Percentiles rank a stretch among this genome's conserved stretches.
Evolutionary conservation across 2,113 vertebrate species (phyloP).

Genomic region (Pteruthius melanotis): DNA sequence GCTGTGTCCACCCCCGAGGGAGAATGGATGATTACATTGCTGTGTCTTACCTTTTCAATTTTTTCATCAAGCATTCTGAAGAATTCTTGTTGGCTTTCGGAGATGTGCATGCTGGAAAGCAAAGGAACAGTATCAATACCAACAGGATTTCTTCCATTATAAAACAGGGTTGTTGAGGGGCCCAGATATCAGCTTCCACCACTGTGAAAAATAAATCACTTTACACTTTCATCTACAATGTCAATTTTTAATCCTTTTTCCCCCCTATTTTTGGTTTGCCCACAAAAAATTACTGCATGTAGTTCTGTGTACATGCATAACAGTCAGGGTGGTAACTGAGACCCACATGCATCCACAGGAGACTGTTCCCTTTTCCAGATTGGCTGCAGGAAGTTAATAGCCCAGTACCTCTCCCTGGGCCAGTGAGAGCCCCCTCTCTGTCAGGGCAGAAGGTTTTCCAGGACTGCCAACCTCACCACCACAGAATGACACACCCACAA

Average conservation of each 20-base stretch:
- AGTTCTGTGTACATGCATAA: neutral
- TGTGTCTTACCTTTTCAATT: conserved; percentile 90
- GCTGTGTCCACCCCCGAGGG: no score
- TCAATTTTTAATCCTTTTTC: neutral
- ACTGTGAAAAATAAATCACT: neutral
- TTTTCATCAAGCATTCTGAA: conserved; percentile 99
- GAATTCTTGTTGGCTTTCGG: conserved; percentile 99
- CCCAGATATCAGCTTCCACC: neutral
- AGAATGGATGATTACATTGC: fast-evolving
- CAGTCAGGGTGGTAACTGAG: neutral
- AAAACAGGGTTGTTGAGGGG: neutral
- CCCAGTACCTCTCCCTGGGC: neutral
- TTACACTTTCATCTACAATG: neutral
- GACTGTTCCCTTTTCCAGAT: neutral
- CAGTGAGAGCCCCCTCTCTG: neutral
- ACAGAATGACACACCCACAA: neutral
- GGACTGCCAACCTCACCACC: neutral
- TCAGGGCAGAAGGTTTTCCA: neutral
- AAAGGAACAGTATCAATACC: neutral
- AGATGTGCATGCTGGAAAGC: conserved; percentile 92
- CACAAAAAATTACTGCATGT: neutral
- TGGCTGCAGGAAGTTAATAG: neutral
- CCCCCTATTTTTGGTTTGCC: neutral
- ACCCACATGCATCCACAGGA: neutral
- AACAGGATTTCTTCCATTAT: neutral